phyloP scores from a whole-genome alignment of 2,113 vertebrate species.

The Chlamydotis undulata region DNA sequence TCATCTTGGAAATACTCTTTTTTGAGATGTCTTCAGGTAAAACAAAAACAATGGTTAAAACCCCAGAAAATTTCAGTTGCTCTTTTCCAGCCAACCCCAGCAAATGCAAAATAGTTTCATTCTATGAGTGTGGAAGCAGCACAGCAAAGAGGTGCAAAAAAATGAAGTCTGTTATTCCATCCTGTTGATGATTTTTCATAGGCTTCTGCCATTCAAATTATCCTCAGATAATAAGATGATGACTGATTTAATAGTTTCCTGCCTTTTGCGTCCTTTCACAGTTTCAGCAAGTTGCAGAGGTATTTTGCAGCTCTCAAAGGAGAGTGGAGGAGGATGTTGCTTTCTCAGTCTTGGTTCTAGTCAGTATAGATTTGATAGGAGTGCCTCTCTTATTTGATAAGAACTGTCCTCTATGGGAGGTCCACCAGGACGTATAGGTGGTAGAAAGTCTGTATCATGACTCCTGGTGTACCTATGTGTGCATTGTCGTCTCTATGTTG shows the following conservation, averaged over 20 bases:
- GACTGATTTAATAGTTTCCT: neutral
- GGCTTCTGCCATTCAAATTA: neutral
- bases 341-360: neutral
- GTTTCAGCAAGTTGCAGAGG: neutral
- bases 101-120: neutral
- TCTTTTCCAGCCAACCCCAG: neutral
- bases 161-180: neutral
- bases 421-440: rapidly evolving
- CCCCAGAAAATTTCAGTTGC: neutral
- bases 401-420: neutral
- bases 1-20: neutral
- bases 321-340: neutral
- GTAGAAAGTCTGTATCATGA: neutral
- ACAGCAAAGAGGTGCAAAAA: neutral
- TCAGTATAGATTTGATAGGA: neutral
- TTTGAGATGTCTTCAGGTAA: neutral
- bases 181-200: neutral
- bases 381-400: neutral
- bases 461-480: neutral
- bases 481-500: neutral
- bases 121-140: neutral
- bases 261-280: neutral
- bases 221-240: neutral
- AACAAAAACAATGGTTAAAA: neutral
- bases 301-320: neutral